A percentile compares a stretch with the other conserved stretches of the same genome.
These are phyloP conservation scores for Pterocles orientalis DNA, from an alignment of 2,113 vertebrate genomes.

Conservation along the genomic window DNA sequence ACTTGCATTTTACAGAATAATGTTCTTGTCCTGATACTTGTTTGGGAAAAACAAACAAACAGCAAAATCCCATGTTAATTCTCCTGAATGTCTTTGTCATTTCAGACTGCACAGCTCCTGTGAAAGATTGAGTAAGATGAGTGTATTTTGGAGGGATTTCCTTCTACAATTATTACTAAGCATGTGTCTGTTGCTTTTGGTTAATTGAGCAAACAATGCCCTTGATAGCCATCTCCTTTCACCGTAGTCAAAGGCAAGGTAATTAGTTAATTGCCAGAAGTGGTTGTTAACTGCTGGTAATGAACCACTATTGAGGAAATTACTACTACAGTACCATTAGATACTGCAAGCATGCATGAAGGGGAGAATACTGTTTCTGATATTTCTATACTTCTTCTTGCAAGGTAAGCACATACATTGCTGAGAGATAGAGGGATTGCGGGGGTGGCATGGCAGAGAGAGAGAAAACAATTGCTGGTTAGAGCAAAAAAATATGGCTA, in stretches of 20 bases:
- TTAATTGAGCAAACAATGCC: slow-evolving; percentile 77
- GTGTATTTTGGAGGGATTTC: slow-evolving; percentile 8
- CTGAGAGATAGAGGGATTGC: not conserved
- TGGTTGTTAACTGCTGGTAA: slow-evolving; percentile 68
- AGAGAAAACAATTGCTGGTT: not conserved
- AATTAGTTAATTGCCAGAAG: slow-evolving; percentile 77
- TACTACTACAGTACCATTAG: slow-evolving; percentile 24
- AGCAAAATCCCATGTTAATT: not conserved
- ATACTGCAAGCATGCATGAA: not conserved
- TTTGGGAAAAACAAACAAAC: not conserved
- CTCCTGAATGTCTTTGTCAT: not conserved
- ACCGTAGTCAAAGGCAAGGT: slow-evolving; percentile 61
- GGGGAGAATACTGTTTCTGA: not conserved
- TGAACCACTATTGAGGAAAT: slow-evolving; percentile 68
- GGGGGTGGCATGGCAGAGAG: too few species aligned
- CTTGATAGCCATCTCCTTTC: slow-evolving; percentile 61
- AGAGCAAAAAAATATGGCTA: not conserved
- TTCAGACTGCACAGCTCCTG: not conserved
- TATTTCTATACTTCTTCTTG: not conserved
- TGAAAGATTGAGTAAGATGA: not conserved
- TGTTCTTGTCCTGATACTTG: not conserved
- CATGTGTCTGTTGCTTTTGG: slow-evolving; percentile 65
- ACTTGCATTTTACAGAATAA: not conserved
- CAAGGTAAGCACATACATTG: not conserved
- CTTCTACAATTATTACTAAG: slow-evolving; percentile 46